Evolutionary conservation across 2,113 vertebrate species (phyloP).

Genomic region (Rhea pennata): DNA sequence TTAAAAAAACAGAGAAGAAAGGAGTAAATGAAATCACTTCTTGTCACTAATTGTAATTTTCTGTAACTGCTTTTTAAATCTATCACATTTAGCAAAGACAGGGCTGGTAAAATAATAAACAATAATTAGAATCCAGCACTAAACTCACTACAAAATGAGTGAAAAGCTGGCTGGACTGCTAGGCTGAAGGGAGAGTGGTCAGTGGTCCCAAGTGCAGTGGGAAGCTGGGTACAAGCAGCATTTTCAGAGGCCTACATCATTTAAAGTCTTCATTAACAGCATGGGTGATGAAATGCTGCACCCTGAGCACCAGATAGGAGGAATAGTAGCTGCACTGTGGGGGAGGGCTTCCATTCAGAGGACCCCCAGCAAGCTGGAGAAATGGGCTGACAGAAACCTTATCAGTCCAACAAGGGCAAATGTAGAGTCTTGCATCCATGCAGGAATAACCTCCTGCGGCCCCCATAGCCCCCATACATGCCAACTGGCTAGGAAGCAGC

Average conservation of each 20-base stretch:
- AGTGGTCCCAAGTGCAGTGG: accelerated
- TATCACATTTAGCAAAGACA: neutral
- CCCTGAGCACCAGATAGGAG: neutral
- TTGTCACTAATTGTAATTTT: neutral
- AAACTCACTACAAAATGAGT: neutral
- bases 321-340: accelerated
- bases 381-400: neutral
- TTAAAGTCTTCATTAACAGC: neutral
- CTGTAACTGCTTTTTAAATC: neutral
- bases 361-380: neutral
- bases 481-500: accelerated
- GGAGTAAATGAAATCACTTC: neutral
- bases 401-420: neutral
- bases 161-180: neutral
- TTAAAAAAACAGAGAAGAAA: neutral
- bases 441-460: neutral
- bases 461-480: accelerated
- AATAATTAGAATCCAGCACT: neutral
- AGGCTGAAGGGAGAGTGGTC: neutral
- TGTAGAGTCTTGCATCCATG: neutral
- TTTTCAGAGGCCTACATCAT: neutral
- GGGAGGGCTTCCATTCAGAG: too few relatives aligned
- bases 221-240: neutral
- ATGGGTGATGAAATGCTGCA: neutral
- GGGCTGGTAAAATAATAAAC: neutral